These are phyloP conservation scores for Pseudanteris insignis DNA, from an alignment of 2,888 invertebrate species.

Conservation along the genomic window DNA sequence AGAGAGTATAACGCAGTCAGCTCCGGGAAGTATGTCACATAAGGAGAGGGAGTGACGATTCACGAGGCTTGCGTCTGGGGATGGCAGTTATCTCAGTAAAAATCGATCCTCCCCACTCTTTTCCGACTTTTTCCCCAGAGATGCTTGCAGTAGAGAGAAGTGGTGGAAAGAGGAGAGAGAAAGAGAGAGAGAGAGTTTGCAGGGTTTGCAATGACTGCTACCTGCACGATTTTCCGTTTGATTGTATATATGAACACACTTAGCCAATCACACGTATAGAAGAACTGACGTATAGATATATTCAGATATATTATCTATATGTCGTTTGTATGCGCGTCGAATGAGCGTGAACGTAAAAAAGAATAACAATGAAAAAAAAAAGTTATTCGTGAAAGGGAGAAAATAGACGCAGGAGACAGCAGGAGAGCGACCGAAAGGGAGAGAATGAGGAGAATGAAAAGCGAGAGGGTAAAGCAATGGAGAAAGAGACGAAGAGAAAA, in stretches of 20 bases:
- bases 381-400: background rate
- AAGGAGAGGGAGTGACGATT: constrained; percentile 54
- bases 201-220: constrained; percentile 52
- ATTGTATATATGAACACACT: constrained; percentile 40
- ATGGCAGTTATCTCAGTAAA: constrained; percentile 67
- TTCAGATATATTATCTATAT: constrained; percentile 25
- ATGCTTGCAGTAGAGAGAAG: constrained; percentile 44
- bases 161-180: constrained; percentile 27
- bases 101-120: constrained; percentile 68
- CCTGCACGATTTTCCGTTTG: constrained; percentile 52
- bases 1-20: constrained; percentile 36
- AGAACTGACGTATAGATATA: constrained; percentile 8
- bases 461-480: background rate
- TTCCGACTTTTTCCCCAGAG: constrained; percentile 58
- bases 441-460: background rate
- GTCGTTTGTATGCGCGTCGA: constrained; percentile 21
- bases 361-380: constrained; percentile 18
- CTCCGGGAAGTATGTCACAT: constrained; percentile 47
- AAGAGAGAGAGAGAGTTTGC: constrained; percentile 36
- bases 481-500: constrained; percentile 18
- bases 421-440: background rate
- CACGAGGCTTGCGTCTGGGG: constrained; percentile 57
- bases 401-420: constrained; percentile 4
- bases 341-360: constrained; percentile 22
- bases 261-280: constrained; percentile 24